A percentile compares a stretch with the other conserved stretches of the same genome.
Conservation (phyloP, 2,888 invertebrate species). For the Drosophila demipolita region DNA sequence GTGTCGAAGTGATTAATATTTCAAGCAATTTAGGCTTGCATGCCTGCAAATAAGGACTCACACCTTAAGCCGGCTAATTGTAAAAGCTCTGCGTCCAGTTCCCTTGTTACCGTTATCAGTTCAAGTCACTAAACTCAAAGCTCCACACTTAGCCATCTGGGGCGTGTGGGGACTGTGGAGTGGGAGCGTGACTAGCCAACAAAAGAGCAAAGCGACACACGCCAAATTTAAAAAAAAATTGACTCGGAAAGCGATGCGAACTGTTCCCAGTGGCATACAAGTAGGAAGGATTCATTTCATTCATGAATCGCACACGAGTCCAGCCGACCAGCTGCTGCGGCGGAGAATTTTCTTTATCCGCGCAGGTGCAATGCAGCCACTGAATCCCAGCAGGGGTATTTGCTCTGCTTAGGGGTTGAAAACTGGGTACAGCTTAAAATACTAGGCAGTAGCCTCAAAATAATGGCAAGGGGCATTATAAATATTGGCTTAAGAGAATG, state of each 20-base stretch:
- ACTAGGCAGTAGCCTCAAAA: conserved; percentile 8
- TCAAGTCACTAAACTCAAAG: conserved; percentile 21
- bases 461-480: conserved; percentile 5
- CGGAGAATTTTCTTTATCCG: conserved; percentile 58
- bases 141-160: neutral
- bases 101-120: neutral
- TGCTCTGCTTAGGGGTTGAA: neutral
- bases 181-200: neutral
- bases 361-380: conserved; percentile 40
- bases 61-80: conserved; percentile 30
- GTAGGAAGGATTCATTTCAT: conserved; percentile 43
- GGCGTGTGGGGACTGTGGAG: neutral
- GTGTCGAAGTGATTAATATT: neutral
- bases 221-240: conserved; percentile 31
- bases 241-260: conserved; percentile 16
- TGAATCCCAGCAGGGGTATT: conserved; percentile 25
- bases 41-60: conserved; percentile 6
- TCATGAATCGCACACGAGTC: conserved; percentile 50
- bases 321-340: conserved; percentile 5
- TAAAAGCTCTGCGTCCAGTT: conserved; percentile 6
- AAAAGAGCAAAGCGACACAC: conserved; percentile 1
- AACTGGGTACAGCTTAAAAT: conserved; percentile 7
- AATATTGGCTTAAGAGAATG: conserved; percentile 40
- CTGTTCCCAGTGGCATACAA: conserved; percentile 48
- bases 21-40: neutral